These are phyloP conservation scores for Brotula barbata DNA, from an alignment of 2,797 vertebrate species.

Conservation along the genomic window DNA sequence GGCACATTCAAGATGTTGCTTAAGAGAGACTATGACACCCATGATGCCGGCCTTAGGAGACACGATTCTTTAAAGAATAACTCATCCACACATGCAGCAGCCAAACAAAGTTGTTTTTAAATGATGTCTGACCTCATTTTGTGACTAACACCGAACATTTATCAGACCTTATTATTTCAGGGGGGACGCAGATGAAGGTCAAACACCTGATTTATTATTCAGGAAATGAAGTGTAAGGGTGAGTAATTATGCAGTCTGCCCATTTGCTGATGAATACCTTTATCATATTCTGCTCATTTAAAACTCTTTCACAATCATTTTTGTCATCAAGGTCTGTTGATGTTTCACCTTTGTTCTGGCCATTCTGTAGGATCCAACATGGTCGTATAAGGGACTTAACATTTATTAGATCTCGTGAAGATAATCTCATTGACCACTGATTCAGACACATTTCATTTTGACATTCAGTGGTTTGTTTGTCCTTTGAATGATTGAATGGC, in stretches of 20 bases:
- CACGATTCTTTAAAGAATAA: too few species aligned
- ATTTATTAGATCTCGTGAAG: slow-evolving; percentile 38
- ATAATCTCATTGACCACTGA: slow-evolving; percentile 45
- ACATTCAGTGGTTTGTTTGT: not conserved
- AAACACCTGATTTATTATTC: slow-evolving; percentile 1
- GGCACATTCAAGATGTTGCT: too few species aligned
- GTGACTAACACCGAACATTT: slow-evolving; percentile 1
- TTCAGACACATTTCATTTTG: slow-evolving; percentile 19
- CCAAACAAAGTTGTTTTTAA: not conserved
- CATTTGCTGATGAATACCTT: not conserved
- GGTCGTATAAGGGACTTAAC: slow-evolving; percentile 32
- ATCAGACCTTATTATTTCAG: not conserved
- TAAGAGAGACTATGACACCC: too few species aligned
- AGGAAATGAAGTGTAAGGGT: slow-evolving; percentile 4
- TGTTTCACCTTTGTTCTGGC: not conserved
- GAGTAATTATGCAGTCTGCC: not conserved
- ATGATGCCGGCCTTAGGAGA: too few species aligned
- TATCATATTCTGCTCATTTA: not conserved
- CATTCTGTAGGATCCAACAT: not conserved
- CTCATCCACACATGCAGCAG: not conserved
- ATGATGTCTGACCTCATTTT: slow-evolving; percentile 4
- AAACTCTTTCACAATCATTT: not conserved
- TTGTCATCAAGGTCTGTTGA: not conserved
- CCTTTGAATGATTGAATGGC: too few species aligned
- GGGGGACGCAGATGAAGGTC: slow-evolving; percentile 7